These are phyloP conservation scores for Hymenochirus boettgeri DNA, from an alignment of 2,113 vertebrate genomes.

Conservation along the genomic window DNA sequence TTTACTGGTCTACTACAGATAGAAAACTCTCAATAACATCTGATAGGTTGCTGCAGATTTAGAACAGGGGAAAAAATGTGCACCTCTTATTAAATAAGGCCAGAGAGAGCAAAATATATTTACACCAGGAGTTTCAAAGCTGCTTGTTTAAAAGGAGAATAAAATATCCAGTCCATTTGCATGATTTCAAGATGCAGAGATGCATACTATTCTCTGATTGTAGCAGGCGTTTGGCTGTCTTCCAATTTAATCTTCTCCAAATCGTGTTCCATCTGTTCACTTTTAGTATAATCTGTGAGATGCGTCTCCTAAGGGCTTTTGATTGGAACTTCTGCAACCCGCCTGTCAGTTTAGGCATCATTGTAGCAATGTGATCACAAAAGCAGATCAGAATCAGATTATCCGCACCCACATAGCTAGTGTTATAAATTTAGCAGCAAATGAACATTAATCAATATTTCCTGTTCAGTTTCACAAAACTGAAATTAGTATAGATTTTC, in stretches of 20 bases:
- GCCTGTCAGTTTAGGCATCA: conserved; percentile 46
- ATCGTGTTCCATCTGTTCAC: conserved; percentile 50
- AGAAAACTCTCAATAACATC: too few relatives aligned
- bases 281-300: conserved; percentile 48
- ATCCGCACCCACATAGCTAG: conserved; percentile 47
- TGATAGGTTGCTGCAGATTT: too few relatives aligned
- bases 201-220: conserved; percentile 42
- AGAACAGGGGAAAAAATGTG: too few relatives aligned
- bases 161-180: too few relatives aligned
- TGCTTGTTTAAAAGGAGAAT: too few relatives aligned
- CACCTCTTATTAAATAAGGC: too few relatives aligned
- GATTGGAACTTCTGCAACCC: conserved; percentile 39
- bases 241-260: conserved; percentile 58
- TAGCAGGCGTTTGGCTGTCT: conserved; percentile 48
- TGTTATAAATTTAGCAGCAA: conserved; percentile 53
- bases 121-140: too few relatives aligned
- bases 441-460: conserved; percentile 59
- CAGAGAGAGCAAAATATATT: too few relatives aligned
- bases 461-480: conserved; percentile 61
- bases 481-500: conserved; percentile 79
- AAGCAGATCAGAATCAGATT: conserved; percentile 43
- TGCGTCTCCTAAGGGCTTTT: conserved; percentile 50
- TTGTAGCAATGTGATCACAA: conserved; percentile 41
- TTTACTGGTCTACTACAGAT: too few relatives aligned
- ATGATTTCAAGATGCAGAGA: conserved; percentile 37